Conservation (phyloP, 2,888 invertebrate genomes). For the Mimumesa dahlbomi region DNA sequence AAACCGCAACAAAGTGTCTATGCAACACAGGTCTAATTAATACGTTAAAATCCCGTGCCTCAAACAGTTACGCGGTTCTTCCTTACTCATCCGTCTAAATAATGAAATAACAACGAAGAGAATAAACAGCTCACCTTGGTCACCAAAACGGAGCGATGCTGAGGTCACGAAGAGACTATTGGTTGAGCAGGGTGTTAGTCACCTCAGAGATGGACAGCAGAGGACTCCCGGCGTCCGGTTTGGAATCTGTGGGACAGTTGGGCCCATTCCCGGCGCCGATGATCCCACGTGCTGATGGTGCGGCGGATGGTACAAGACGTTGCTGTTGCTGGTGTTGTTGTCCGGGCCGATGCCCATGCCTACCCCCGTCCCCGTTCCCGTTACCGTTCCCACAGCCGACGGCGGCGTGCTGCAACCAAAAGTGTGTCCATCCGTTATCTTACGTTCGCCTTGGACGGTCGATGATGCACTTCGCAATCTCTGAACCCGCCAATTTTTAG, state of each 20-base stretch:
- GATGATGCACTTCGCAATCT: no score
- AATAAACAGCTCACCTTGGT: constrained; percentile 67
- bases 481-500: no score
- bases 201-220: constrained; percentile 89
- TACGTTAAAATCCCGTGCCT: no score
- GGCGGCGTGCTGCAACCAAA: constrained; percentile 79
- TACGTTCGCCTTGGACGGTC: no score
- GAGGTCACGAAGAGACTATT: constrained; percentile 79
- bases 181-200: constrained; percentile 88
- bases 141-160: constrained; percentile 58
- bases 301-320: constrained; percentile 69
- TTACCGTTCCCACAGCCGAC: constrained; percentile 74
- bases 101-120: no score
- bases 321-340: constrained; percentile 75
- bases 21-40: no score
- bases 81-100: no score
- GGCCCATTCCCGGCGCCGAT: constrained; percentile 74
- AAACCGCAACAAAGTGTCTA: no score
- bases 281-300: constrained; percentile 75
- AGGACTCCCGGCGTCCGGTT: constrained; percentile 85
- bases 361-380: constrained; percentile 68
- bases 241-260: constrained; percentile 81
- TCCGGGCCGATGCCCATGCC: constrained; percentile 62
- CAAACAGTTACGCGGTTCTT: no score
- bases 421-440: constrained; percentile 62